phyloP scores from a whole-genome alignment of 1,140 invertebrate genomes.

The Pseudomyrmex sp. region DNA sequence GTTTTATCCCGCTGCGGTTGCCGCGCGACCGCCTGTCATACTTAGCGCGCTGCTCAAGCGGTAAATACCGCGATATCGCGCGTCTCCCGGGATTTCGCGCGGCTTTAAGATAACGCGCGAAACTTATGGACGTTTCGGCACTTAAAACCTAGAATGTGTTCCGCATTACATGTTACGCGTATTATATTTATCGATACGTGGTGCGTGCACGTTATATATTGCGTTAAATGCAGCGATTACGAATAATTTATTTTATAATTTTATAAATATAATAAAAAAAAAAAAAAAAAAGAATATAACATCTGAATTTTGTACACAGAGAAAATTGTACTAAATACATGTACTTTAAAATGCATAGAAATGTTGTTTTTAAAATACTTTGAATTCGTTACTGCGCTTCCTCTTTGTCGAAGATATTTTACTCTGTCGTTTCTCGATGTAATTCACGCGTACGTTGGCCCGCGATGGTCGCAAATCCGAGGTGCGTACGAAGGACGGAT shows the following conservation, averaged over 20 bases:
- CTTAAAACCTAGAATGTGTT: slow-evolving; percentile 58
- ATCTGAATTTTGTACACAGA: not conserved
- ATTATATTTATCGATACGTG: slow-evolving; percentile 59
- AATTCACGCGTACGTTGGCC: slow-evolving; percentile 22
- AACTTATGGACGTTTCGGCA: slow-evolving; percentile 67
- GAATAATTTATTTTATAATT: slow-evolving; percentile 52
- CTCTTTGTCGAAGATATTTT: not conserved
- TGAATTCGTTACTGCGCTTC: not conserved
- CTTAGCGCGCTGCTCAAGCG: slow-evolving; percentile 53
- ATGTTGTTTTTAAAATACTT: not conserved
- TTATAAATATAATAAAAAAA: no score
- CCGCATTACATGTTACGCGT: slow-evolving; percentile 57
- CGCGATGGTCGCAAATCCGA: slow-evolving; percentile 68
- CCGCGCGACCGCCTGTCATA: slow-evolving; percentile 56
- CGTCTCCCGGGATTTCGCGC: slow-evolving; percentile 41
- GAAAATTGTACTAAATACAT: no score
- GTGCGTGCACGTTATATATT: slow-evolving; percentile 51
- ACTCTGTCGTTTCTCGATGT: slow-evolving; percentile 22
- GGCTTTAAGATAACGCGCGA: slow-evolving; percentile 53
- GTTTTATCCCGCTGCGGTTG: slow-evolving; percentile 31
- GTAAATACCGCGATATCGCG: slow-evolving; percentile 68
- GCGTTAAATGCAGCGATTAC: slow-evolving; percentile 43
- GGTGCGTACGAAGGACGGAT: slow-evolving; percentile 63
- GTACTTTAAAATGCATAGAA: not conserved
- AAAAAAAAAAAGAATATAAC: not conserved